phyloP scores from a whole-genome alignment of 2,888 invertebrate genomes.

The Teleogryllus oceanicus region DNA sequence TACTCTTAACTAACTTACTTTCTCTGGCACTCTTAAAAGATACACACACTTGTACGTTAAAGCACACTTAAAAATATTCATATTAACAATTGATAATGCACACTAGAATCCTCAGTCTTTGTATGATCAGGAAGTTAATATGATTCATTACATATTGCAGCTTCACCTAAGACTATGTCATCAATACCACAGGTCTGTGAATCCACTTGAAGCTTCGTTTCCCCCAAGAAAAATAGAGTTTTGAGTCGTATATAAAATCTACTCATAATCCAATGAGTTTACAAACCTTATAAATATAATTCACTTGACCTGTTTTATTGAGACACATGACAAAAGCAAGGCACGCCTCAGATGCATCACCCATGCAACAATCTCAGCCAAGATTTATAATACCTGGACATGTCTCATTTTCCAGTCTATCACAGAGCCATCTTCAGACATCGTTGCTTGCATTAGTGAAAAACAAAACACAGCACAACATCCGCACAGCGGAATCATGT shows the following conservation, averaged over 20 bases:
- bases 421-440: slow-evolving; percentile 3
- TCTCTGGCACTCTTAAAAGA: not conserved
- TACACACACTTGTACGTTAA: slow-evolving; percentile 8
- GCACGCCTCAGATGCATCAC: slow-evolving; percentile 9
- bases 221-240: not conserved
- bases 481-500: not conserved
- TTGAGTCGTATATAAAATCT: not conserved
- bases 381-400: not conserved
- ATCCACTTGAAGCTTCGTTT: not conserved
- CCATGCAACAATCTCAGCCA: not conserved
- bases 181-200: not conserved
- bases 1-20: not conserved
- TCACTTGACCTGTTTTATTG: not conserved
- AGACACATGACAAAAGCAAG: not conserved
- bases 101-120: slow-evolving; percentile 18
- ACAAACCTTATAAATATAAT: not conserved
- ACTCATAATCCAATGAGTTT: not conserved
- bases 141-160: not conserved
- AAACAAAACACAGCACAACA: not conserved
- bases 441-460: not conserved
- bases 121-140: slow-evolving; percentile 5
- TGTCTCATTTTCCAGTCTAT: not conserved
- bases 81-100: slow-evolving; percentile 9
- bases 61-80: slow-evolving; percentile 11
- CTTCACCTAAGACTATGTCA: not conserved